Evolutionary conservation across 1,140 invertebrate species (phyloP), one percentile per base, ranked within the genome.

Genomic region (Drusus annulatus): DNA sequence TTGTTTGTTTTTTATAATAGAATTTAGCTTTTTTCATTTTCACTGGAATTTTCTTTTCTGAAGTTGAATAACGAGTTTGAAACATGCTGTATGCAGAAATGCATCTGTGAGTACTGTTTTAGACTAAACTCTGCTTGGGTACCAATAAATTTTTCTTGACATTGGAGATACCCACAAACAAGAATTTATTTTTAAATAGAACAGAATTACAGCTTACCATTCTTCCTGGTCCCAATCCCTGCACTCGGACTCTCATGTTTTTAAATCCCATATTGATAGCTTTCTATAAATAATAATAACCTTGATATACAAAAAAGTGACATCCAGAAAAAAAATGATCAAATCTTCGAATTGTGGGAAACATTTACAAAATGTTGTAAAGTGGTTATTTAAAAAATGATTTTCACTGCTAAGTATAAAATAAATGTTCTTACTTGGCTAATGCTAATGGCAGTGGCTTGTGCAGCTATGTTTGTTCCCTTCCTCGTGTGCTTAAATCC

Each of bases 401-500:
- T n/a, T n/a, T n/a, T n/a, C n/a, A n/a, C n/a, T n/a, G n/a, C n/a
- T n/a, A n/a, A n/a, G 31, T 25, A 62, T 3, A n/a, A 54, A 54
- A 54, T 5, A 54, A 21, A 23, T 56, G 16, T 16, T 71, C 25
- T 71, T 36, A 78, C 77, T 56, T 86, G 89, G 71, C 93, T 94
- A 84, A 97, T 88, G 80, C 91, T 93, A 50, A 97, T 92, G 19
- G 95, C 97, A 71, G 97, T 96, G 50, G 97, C 95, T 89, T 99
- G 98, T 16, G 97, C 98, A 60, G 98, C 98, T 85, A 99, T 94
- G 87, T 98, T 98, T 8, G 98, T 99, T 79, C 97, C 97, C 90
- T 99, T 99, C 83, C 94, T 94, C 3, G 96, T 94, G 89, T 98
- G 96, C 88, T 98, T 98, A 86, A 97, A 99, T 25, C 98, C 98